Percentiles rank a stretch among this genome's conserved stretches.
Conservation (phyloP, 2,113 vertebrate species). For the Corynorhinus townsendii region DNA sequence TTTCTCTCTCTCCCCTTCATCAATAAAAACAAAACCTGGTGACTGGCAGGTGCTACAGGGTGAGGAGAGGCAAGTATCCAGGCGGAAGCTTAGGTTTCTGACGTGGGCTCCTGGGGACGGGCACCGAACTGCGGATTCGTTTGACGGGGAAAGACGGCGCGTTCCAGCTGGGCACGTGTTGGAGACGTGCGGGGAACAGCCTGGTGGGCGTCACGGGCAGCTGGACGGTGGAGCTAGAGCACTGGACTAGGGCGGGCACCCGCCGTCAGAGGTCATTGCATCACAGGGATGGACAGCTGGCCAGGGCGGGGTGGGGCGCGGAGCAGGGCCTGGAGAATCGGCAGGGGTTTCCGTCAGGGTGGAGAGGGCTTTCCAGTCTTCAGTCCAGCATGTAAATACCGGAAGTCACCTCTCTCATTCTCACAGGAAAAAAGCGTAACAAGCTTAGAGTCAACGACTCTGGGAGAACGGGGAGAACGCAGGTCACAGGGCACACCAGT, state of each 20-base stretch:
- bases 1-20: too few species aligned
- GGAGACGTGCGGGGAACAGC: not conserved
- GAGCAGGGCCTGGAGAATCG: not conserved
- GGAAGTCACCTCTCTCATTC: not conserved
- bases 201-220: not conserved
- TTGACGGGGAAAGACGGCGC: not conserved
- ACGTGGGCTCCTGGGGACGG: not conserved
- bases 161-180: not conserved
- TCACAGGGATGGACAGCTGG: fast-evolving
- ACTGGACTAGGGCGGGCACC: not conserved
- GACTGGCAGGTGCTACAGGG: fast-evolving
- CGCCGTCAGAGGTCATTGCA: not conserved
- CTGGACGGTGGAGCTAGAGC: too few species aligned
- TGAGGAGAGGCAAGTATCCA: not conserved
- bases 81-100: not conserved
- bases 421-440: not conserved
- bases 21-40: too few species aligned
- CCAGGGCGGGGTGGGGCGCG: not conserved
- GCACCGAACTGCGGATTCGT: not conserved
- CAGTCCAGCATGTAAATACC: too few species aligned
- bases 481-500: not conserved
- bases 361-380: not conserved
- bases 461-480: not conserved
- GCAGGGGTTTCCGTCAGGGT: not conserved
- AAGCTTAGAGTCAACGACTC: not conserved